phyloP scores from a whole-genome alignment of 2,113 vertebrate species.

The Mola mola region DNA sequence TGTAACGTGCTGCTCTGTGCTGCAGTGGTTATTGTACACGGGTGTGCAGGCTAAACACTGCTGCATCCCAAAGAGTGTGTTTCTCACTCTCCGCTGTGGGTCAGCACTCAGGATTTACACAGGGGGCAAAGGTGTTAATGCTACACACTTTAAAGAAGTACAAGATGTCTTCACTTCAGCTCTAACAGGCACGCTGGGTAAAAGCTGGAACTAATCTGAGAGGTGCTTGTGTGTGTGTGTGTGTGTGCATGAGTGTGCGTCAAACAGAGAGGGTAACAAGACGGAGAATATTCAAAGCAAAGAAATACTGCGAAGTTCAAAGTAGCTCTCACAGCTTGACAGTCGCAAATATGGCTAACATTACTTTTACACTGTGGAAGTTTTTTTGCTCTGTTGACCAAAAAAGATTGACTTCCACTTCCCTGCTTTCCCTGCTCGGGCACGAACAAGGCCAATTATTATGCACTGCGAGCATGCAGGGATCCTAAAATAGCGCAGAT shows the following conservation, averaged over 20 bases:
- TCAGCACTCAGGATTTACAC: constrained; percentile 78
- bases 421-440: constrained; percentile 17
- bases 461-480: neutral
- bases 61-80: constrained; percentile 63
- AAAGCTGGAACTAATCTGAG: constrained; percentile 80
- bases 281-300: constrained; percentile 12
- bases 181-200: constrained; percentile 72
- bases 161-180: constrained; percentile 82
- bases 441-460: constrained; percentile 19
- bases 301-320: constrained; percentile 2
- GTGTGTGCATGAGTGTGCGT: constrained; percentile 7
- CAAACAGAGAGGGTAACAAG: constrained; percentile 3
- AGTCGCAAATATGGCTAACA: constrained; percentile 13
- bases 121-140: constrained; percentile 82
- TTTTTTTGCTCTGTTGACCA: constrained; percentile 26
- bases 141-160: constrained; percentile 79
- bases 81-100: constrained; percentile 62
- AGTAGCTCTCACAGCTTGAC: constrained; percentile 4
- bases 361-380: neutral
- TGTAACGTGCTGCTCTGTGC: constrained; percentile 27
- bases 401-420: constrained; percentile 18
- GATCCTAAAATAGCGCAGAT: constrained; percentile 9
- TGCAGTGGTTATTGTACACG: constrained; percentile 25
- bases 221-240: constrained; percentile 33
- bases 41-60: constrained; percentile 21